Evolutionary conservation across 92 coral and sea anemone species (phyloP), one percentile per base, ranked within the genome.

Genomic region (Epizoanthus scotinus): DNA sequence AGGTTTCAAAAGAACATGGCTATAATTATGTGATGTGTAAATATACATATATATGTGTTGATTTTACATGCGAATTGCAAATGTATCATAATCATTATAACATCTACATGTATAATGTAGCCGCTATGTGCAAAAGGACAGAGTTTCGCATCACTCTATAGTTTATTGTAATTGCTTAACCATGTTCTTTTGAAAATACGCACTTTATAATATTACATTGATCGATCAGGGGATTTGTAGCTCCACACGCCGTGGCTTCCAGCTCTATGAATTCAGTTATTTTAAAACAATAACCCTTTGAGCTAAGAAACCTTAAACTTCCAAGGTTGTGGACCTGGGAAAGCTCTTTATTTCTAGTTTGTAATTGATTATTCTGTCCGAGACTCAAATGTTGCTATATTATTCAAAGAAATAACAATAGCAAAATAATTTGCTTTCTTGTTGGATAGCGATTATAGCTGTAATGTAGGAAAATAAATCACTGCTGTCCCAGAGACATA

Each of bases 221-320:
- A 34, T 3, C 52, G 42, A 50, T 44, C 14, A 21, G 19, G 73
- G 20, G 29, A 12, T 22, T 42, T 42, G 73, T 42, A 8, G 9
- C n/a, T 64, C 12, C 47, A 29, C 40, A 68, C 47, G 9, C 6
- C 17, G 44, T 63, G n/a, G 14, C 13, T 64, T 5, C 44, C 47
- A 29, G 18, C 12, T 29, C 21, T 0, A 15, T 15, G 36, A 27
- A 9, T 64, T 29, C 42, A n/a, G n/a, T n/a, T n/a, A 15, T 25
- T 59, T 59, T 74, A 0, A 9, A 75, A 58, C 81, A 75, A 75
- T 75, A 75, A 75, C 81, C 67, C 81, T 54, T 73, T 55, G 64
- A 73, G 63, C 15, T 60, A 3, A 49, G 81, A 75, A 75, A 59
- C 57, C 66, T 36, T 56, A 56, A 73, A 73, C 65, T 31, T 64